These are phyloP conservation scores for Rhabdophis nuchalis DNA, from an alignment of 2,797 vertebrate species.

Conservation along the genomic window DNA sequence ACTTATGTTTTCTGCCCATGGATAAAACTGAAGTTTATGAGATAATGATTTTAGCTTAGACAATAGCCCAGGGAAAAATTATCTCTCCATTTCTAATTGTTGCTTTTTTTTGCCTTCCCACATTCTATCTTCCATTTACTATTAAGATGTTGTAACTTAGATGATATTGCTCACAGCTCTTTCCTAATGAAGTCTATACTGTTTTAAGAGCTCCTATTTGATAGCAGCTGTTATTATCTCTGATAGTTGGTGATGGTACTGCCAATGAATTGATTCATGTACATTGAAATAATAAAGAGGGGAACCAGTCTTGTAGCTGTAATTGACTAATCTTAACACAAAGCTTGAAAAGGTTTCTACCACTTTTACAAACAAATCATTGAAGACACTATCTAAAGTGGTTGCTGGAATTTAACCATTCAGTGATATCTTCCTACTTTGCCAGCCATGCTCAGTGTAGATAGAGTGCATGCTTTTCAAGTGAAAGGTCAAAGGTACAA, in stretches of 20 bases:
- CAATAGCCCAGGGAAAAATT: neutral
- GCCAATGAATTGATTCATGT: neutral
- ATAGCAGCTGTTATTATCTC: neutral
- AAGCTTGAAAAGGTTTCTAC: neutral
- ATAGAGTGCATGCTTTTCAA: neutral
- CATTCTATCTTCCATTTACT: neutral
- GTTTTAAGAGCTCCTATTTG: neutral
- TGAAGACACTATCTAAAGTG: neutral
- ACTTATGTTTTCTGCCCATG: neutral
- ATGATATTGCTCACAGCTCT: neutral
- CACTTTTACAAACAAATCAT: neutral
- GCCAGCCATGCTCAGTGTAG: neutral
- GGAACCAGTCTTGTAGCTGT: neutral
- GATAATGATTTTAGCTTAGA: neutral
- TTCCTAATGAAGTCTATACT: neutral
- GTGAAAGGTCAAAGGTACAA: neutral
- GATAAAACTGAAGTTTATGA: neutral
- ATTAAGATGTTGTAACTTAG: neutral
- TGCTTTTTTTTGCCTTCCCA: neutral
- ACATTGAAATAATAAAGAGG: neutral
- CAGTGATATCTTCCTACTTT: neutral
- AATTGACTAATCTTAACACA: neutral
- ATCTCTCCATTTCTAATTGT: neutral
- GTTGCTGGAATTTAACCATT: neutral
- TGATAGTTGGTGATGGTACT: neutral